These are phyloP conservation scores for Notoglanidium macrostoma DNA, from an alignment of 2,797 vertebrate species.

Conservation along the genomic window DNA sequence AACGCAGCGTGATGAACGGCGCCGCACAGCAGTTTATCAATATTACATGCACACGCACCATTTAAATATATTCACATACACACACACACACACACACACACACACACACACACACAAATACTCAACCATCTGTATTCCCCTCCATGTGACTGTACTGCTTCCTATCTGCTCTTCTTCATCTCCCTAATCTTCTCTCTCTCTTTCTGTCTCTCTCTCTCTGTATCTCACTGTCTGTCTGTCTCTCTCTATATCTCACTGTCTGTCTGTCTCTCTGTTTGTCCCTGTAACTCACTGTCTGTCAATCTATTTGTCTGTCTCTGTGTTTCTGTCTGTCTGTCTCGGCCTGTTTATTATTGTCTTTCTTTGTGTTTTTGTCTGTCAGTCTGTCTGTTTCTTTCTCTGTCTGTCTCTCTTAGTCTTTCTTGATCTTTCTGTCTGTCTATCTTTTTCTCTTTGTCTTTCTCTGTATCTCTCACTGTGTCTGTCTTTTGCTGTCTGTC, in stretches of 20 bases:
- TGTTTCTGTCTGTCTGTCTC: background rate
- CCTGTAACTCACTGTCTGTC: conserved; percentile 3
- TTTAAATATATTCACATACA: conserved; percentile 42
- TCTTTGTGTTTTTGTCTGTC: conserved; percentile 34
- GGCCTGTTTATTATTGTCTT: background rate
- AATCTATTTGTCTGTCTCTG: conserved; percentile 39
- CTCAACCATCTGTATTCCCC: conserved; percentile 60
- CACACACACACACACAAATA: conserved; percentile 48
- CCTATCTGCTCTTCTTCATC: conserved; percentile 17
- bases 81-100: conserved; percentile 42
- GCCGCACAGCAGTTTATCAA: conserved; percentile 32
- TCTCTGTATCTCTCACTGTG: background rate
- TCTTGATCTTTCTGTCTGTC: conserved; percentile 41
- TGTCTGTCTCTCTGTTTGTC: conserved; percentile 58
- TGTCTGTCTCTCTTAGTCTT: conserved; percentile 61
- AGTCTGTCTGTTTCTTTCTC: conserved; percentile 17
- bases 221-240: conserved; percentile 10
- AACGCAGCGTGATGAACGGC: conserved; percentile 3
- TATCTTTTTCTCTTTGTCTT: background rate
- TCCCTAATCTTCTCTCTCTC: background rate
- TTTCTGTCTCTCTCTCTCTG: conserved; percentile 35
- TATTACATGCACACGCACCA: conserved; percentile 38
- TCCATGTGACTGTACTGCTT: conserved; percentile 28
- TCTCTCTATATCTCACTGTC: background rate
- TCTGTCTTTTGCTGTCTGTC: background rate